Conservation (phyloP, 2,113 vertebrate species). For the Passer domesticus region DNA sequence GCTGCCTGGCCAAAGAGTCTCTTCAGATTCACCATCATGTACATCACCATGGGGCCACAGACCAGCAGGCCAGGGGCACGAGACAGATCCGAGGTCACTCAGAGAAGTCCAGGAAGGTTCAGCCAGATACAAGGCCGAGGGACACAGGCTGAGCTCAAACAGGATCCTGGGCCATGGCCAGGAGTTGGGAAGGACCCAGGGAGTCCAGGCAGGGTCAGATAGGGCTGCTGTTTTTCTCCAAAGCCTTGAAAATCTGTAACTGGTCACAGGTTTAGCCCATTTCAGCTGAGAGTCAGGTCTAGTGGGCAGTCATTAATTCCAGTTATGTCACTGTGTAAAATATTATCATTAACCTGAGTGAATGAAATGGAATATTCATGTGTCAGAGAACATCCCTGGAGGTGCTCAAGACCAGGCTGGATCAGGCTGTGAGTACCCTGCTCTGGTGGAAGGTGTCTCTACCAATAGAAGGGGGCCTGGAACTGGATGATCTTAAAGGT, state of each 20-base stretch:
- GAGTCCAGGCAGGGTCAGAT: background rate
- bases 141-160: background rate
- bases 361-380: background rate
- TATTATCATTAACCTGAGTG: background rate
- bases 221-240: background rate
- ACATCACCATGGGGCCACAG: rapidly evolving
- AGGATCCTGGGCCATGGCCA: background rate
- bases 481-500: background rate
- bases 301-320: background rate
- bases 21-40: background rate
- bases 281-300: background rate
- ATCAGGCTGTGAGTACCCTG: background rate
- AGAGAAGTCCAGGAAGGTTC: background rate
- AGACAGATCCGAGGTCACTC: background rate
- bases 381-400: background rate
- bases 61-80: background rate
- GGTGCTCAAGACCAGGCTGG: background rate
- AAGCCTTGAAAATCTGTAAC: background rate
- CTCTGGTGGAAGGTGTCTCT: background rate
- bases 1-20: background rate
- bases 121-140: background rate
- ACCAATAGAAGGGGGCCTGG: background rate
- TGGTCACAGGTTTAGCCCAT: rapidly evolving
- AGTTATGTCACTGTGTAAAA: background rate
- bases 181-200: background rate